Evolutionary conservation across 2,888 invertebrate species (phyloP), one percentile per base, ranked within the genome.

Genomic region (Brenthis hecate): DNA sequence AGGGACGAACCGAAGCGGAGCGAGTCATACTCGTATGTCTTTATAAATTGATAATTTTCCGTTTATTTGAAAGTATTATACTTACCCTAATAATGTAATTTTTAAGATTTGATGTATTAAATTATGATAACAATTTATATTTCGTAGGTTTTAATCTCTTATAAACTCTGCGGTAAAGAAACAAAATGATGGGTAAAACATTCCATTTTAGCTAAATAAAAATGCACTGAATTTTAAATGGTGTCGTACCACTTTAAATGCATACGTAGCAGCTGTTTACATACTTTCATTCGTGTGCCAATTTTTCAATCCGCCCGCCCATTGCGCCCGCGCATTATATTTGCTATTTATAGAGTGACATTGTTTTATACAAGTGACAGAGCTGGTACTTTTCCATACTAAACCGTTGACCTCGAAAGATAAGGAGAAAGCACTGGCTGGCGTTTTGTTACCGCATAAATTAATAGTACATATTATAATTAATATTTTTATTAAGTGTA

Each of bases 351-450:
- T 89, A 89, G 85, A 81, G 84, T 86, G 87, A 88, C 87, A 89
- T 86, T 87, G 84, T 89, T 88, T 86, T 86, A 88, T 86, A 85
- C 82, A 78, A 80, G 82, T 85, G 86, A 85, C 85, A 84, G 76
- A 66, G 72, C 75, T 77, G 77, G 92, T 91, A 91, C 80, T 88
- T 92, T 92, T 92, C 92, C 92, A 89, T 85, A 80, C 87, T 65
- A 69, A 69, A 71, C 61, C 70, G 86, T 89, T 68, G 68, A 65
- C 82, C 85, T 79, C 89, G 87, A 68, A 65, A 68, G 89, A 89
- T 91, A 84, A 65, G 53, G 50, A 65, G 65, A 71, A 70, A 70
- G 70, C 55, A 53, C 51, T 58, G 28, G 43, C 19, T 71, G 28
- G 28, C 50, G 68, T 57, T 50, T 61, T 68, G 58, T 65, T 68